A percentile compares a stretch with the other conserved stretches of the same genome.
These are phyloP conservation scores for Ochropleura plecta DNA, from an alignment of 2,888 invertebrate genomes.

Conservation along the genomic window DNA sequence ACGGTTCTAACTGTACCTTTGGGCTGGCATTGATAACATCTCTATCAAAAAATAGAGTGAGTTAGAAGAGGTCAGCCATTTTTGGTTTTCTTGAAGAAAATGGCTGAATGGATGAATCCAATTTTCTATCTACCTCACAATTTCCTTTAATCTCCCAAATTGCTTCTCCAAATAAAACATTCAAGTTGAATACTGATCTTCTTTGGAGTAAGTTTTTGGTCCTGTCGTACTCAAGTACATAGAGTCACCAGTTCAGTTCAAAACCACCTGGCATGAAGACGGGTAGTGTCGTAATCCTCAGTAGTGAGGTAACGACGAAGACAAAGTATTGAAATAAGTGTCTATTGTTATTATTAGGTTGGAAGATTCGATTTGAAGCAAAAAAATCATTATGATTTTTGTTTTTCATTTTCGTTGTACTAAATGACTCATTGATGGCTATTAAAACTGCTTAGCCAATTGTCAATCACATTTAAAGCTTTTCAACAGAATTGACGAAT, in stretches of 20 bases:
- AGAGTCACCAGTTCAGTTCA: neutral
- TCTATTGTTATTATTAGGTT: neutral
- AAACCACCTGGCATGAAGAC: too few species aligned
- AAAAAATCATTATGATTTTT: too few species aligned
- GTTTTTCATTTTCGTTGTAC: too few species aligned
- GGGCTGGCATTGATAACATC: constrained; percentile 75
- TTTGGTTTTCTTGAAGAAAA: neutral
- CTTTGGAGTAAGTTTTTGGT: neutral
- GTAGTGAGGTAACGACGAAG: too few species aligned
- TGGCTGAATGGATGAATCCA: neutral
- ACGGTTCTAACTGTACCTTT: constrained; percentile 71
- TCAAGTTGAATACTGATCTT: neutral
- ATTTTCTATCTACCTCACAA: neutral
- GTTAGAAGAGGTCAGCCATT: constrained; percentile 56
- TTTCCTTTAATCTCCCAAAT: neutral
- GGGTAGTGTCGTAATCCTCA: too few species aligned
- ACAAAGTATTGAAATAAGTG: neutral
- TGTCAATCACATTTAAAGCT: too few species aligned
- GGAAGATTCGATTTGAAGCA: neutral
- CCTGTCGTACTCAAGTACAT: neutral
- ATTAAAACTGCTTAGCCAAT: too few species aligned
- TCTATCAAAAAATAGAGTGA: constrained; percentile 69
- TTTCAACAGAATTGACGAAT: too few species aligned
- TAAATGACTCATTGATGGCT: too few species aligned
- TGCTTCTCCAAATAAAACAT: neutral